phyloP scores from a whole-genome alignment of 2,888 invertebrate species.

The Drosophila multiciliata region DNA sequence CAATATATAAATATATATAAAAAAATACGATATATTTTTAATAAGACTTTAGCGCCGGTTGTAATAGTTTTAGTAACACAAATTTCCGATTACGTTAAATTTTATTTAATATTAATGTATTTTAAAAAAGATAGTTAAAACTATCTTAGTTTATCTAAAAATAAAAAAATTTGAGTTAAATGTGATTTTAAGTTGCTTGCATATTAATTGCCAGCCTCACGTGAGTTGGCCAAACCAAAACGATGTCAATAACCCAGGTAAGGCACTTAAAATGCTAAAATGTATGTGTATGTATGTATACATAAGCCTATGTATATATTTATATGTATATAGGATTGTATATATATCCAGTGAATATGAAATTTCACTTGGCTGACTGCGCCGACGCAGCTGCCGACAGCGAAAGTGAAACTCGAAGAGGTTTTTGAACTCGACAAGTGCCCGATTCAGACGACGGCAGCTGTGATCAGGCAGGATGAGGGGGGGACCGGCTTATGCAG shows the following conservation, averaged over 20 bases:
- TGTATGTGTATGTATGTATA: constrained; percentile 2
- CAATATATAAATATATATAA: background rate
- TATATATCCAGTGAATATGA: constrained; percentile 29
- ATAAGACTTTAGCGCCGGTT: no score
- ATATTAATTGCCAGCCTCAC: constrained; percentile 52
- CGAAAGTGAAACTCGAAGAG: constrained; percentile 75
- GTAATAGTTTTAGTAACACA: background rate
- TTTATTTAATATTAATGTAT: background rate
- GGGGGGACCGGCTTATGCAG: constrained; percentile 6
- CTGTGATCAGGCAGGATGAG: background rate
- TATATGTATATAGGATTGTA: constrained; percentile 4
- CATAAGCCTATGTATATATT: constrained; percentile 6
- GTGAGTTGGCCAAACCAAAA: constrained; percentile 54
- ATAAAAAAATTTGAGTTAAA: constrained; percentile 13
- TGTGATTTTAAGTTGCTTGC: background rate
- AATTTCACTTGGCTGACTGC: constrained; percentile 63
- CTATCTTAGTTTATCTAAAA: background rate
- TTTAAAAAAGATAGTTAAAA: background rate
- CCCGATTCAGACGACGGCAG: constrained; percentile 19
- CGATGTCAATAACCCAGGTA: constrained; percentile 55
- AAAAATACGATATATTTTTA: no score
- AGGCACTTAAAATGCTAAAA: constrained; percentile 19
- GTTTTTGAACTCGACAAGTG: constrained; percentile 72
- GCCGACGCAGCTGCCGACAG: constrained; percentile 68
- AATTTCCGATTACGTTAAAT: background rate